phyloP scores from a whole-genome alignment of 2,888 invertebrate species.

The Neoaliturus tenellus region DNA sequence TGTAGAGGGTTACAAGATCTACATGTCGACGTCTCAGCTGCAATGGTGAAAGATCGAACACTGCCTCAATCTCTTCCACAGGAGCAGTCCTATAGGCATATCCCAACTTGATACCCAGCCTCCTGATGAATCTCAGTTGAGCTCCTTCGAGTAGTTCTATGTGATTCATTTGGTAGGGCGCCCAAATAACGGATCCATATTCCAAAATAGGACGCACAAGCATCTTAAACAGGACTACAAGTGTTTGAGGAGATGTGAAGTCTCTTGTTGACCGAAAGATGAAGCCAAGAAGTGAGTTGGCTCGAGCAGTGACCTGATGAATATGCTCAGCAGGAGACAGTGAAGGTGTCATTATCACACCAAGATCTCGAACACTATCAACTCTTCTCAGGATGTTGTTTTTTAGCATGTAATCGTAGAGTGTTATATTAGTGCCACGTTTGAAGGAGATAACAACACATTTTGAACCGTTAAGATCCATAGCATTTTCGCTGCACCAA shows the following conservation, averaged over 20 bases:
- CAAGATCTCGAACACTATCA: slow-evolving; percentile 35
- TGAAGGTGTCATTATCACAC: slow-evolving; percentile 11
- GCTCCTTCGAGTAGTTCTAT: slow-evolving; percentile 13
- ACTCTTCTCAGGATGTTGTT: background rate
- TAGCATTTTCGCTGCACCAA: background rate
- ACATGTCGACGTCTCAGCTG: background rate
- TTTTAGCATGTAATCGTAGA: background rate
- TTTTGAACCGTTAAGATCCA: slow-evolving; percentile 16
- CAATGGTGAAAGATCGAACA: background rate
- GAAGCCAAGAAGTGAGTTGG: slow-evolving; percentile 23
- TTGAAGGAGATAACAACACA: slow-evolving; percentile 18
- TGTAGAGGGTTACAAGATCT: slow-evolving; percentile 42
- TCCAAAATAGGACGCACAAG: slow-evolving; percentile 37
- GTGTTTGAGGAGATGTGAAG: slow-evolving; percentile 29
- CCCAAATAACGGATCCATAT: slow-evolving; percentile 39
- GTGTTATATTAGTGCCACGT: background rate
- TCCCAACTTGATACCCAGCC: slow-evolving; percentile 22
- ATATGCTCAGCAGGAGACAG: slow-evolving; percentile 15
- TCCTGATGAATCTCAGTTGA: slow-evolving; percentile 36
- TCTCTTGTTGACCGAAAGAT: slow-evolving; percentile 36
- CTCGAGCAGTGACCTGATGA: background rate
- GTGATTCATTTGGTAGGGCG: slow-evolving; percentile 29
- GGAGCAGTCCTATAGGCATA: background rate
- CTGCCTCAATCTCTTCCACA: background rate
- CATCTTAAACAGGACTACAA: slow-evolving; percentile 12